Evolutionary conservation across 2,797 vertebrate species (phyloP).

Genomic region (Tarsius wallacei): DNA sequence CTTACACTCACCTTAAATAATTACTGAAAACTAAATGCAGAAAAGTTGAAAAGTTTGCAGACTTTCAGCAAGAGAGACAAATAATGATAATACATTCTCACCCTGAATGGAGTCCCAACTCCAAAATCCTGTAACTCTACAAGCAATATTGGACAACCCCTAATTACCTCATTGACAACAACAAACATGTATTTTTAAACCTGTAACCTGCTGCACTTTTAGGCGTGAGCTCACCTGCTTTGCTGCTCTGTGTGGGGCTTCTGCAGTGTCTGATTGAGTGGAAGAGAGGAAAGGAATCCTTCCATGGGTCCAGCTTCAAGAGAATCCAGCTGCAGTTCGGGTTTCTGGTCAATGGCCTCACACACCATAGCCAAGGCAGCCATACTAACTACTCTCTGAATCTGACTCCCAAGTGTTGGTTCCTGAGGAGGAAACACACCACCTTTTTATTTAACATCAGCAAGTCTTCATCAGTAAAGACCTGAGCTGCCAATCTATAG

Average conservation of each 20-base stretch:
- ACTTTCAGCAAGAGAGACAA: background rate
- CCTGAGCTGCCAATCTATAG: fast-evolving
- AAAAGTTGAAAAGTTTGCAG: background rate
- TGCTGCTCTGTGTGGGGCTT: slow-evolving; percentile 92
- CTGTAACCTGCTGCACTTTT: background rate
- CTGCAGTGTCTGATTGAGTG: slow-evolving; percentile 91
- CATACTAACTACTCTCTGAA: slow-evolving; percentile 93
- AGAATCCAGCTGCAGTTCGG: slow-evolving; percentile 85
- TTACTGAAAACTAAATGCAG: background rate
- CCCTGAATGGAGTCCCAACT: background rate
- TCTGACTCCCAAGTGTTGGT: slow-evolving; percentile 91
- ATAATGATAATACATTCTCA: fast-evolving
- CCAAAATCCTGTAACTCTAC: background rate
- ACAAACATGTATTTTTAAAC: background rate
- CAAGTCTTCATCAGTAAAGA: background rate
- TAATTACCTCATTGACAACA: background rate
- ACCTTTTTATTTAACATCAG: background rate
- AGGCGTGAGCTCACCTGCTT: slow-evolving; percentile 78
- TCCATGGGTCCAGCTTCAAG: slow-evolving; percentile 88
- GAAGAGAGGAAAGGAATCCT: slow-evolving; percentile 89
- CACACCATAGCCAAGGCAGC: slow-evolving; percentile 93
- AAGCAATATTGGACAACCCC: fast-evolving
- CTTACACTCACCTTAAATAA: background rate
- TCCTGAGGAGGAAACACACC: slow-evolving; percentile 87
- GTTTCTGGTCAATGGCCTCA: slow-evolving; percentile 86